Base-by-base conservation (phyloP, 2,797 vertebrate species). In the Jordanella pulchra region DNA sequence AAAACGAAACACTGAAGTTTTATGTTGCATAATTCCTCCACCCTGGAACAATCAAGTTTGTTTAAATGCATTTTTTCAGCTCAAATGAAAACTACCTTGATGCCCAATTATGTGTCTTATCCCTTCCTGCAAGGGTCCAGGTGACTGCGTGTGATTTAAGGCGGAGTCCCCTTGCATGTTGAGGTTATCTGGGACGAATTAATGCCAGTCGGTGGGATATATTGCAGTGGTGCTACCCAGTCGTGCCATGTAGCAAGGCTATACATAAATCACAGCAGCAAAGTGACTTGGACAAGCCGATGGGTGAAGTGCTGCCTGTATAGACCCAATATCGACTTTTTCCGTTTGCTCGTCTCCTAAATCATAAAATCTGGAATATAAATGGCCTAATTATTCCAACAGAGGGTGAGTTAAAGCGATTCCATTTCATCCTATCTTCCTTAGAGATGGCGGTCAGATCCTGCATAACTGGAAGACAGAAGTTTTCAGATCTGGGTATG, bases 221-320 rank as follows among this genome's bases (percentile, higher is more conserved):
- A 93, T 93, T 91, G 88, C 90, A 70, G 79, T 25, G 50, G 78
- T 63, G 88, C 81, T 84, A 86, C 84, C 88, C 69, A 81, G 88
- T 86, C 84, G 90, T 88, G 84, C 73, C 72, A 64, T 88, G 91
- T 89, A 87, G 85, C 90, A 89, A 92, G 90, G 89, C 91, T 89
- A 72, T 86, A 76, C 89, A 92, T 94, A 94, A 94, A 94, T 95
- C 93, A 92, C 85, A 78, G 65, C 54, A 71, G 89, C 89, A 92
- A 93, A 94, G 91, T 94, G 93, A 94, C 90, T 91, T 77, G 85
- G 93, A 94, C 92, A 92, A 89, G 87, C 85, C 83, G 83, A 92
- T 84, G 86, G 89, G 84, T 90, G 90, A 89, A 91, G 92, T 83
- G 92, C 90, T 81, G 87, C 89, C 86, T 74, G 85, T 90, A 89